Evolutionary conservation across 2,888 invertebrate species (phyloP).

Genomic region (Orthosia cruda): DNA sequence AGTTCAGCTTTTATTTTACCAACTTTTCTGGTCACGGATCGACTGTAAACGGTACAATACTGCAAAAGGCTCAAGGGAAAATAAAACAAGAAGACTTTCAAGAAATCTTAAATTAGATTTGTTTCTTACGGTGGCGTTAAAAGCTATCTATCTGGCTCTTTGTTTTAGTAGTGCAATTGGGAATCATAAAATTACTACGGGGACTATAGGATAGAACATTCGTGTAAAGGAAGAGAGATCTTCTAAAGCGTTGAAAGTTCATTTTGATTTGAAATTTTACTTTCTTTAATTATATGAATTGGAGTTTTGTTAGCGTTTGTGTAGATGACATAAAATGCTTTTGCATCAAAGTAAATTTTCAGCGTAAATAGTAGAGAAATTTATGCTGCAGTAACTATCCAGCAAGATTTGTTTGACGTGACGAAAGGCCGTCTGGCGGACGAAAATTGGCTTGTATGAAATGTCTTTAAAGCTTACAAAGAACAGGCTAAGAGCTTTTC

Average conservation of each 20-base stretch:
- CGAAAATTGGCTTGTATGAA: background rate
- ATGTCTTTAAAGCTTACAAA: too few species aligned
- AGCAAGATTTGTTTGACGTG: background rate
- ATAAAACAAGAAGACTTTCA: constrained; percentile 54
- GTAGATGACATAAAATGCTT: background rate
- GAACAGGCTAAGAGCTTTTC: too few species aligned
- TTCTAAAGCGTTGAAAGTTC: background rate
- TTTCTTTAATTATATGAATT: background rate
- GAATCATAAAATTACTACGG: constrained; percentile 25
- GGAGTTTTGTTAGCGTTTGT: background rate
- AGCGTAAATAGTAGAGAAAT: too few species aligned
- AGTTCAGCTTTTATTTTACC: constrained; percentile 57
- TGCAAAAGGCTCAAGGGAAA: constrained; percentile 53
- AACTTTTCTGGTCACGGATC: constrained; percentile 58
- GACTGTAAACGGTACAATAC: constrained; percentile 56
- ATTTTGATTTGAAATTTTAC: constrained; percentile 23
- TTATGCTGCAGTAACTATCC: background rate
- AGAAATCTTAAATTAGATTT: constrained; percentile 63
- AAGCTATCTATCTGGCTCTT: constrained; percentile 30
- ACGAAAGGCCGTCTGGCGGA: background rate
- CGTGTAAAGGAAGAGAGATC: background rate
- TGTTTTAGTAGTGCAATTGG: constrained; percentile 22
- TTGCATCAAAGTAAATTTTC: background rate
- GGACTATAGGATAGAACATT: background rate
- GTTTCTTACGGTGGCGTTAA: constrained; percentile 42